Base-by-base conservation (phyloP, 1,140 invertebrate species). In the Ceratosolen solmsi region DNA sequence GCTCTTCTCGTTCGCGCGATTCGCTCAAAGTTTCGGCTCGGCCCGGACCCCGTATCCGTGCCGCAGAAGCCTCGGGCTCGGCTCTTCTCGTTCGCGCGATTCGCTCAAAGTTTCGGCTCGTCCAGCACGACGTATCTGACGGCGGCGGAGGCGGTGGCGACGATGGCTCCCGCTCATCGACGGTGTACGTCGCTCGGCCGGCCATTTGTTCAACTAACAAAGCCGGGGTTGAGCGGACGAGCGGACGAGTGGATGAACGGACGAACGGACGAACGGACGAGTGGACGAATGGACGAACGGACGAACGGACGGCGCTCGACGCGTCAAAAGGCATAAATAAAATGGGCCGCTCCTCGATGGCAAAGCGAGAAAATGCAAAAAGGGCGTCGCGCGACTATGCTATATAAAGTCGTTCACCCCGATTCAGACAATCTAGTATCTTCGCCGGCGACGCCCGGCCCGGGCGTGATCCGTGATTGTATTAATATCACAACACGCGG, bases 351-450 rank as follows among this genome's bases (percentile, higher is more conserved):
- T n/a, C n/a, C n/a, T n/a, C n/a, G n/a, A n/a, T n/a, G 73, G 41
- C 30, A 38, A 75, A 25, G 33, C 73, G 38, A 46, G 56, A 58
- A 4, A 60, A 65, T 46, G 75, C n/a, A 38, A 68, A 54, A 56
- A 56, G 51, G 75, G 49, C 71, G 22, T 17, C 15, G 49, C 30
- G 36, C 51, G 33, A 33, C 51, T 46, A 89, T 88, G 89, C 90
- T 91, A 91, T 91, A 91, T 91, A 91, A 91, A 92, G 91, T 92
- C 91, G 89, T 92, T 92, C 91, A 92, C 91, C 91, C 91, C 91
- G 91, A 91, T 92, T 92, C 90, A 91, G 91, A 91, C 90, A 91
- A 92, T 92, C 90, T 91, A 91, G 88, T 89, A 90, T 92, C 90
- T 92, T 89, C 89, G 87, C 88, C 89, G 89, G 90, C 86, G 89